phyloP scores from a whole-genome alignment of 2,888 invertebrate genomes.

The Diarsia brunnea region DNA sequence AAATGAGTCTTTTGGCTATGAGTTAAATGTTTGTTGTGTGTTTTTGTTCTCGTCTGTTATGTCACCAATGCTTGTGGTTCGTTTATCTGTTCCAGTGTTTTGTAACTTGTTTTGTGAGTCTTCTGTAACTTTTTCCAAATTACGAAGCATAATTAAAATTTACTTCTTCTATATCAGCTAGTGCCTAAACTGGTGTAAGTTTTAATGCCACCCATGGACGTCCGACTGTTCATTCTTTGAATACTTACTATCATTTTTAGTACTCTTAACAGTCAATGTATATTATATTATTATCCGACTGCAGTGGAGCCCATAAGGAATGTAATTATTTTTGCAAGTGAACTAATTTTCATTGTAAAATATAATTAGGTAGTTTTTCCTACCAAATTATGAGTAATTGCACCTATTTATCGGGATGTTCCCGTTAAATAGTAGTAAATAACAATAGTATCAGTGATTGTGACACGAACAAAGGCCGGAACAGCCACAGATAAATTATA shows the following conservation, averaged over 20 bases:
- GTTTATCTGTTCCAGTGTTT: neutral
- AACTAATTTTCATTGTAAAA: neutral
- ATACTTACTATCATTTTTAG: neutral
- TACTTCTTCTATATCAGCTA: no score
- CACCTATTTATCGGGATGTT: slow-evolving; percentile 11
- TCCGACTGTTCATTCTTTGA: no score
- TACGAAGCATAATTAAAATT: neutral
- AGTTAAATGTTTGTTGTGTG: neutral
- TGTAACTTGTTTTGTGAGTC: no score
- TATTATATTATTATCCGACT: neutral
- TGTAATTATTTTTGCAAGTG: neutral
- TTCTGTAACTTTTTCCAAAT: neutral
- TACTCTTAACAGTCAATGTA: neutral
- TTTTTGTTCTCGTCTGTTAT: neutral
- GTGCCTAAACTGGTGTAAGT: no score
- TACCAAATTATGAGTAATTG: neutral
- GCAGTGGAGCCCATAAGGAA: neutral
- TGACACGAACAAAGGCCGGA: slow-evolving; percentile 47
- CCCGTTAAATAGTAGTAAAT: slow-evolving; percentile 17
- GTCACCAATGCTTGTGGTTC: neutral
- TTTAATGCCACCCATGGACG: no score
- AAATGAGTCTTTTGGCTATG: neutral
- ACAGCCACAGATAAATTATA: slow-evolving; percentile 42
- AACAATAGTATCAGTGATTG: slow-evolving; percentile 33
- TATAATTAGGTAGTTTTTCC: neutral